phyloP scores from a whole-genome alignment of 1,140 invertebrate species.

The Drosophila kikkawai region DNA sequence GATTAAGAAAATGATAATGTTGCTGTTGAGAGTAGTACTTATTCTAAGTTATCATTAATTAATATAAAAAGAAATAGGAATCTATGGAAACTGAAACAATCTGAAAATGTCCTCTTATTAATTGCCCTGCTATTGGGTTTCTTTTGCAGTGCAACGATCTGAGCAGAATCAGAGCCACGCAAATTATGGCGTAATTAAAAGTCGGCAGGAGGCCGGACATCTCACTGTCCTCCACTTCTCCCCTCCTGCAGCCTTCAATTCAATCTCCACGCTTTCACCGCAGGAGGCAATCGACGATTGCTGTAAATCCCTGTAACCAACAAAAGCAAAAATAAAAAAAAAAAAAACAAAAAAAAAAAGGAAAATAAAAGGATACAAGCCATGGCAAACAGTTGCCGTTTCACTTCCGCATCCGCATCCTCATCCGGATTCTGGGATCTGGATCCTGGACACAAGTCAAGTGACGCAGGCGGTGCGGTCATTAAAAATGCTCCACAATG shows the following conservation, averaged over 20 bases:
- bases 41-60: no score
- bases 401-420: constrained; percentile 29
- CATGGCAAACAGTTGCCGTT: constrained; percentile 64
- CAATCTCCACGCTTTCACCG: constrained; percentile 33
- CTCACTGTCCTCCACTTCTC: constrained; percentile 1
- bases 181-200: constrained; percentile 81
- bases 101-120: not conserved
- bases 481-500: constrained; percentile 52
- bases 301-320: constrained; percentile 75
- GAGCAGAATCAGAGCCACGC: constrained; percentile 19
- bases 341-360: constrained; percentile 16
- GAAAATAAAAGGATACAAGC: constrained; percentile 25
- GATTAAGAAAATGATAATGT: not conserved
- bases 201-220: constrained; percentile 31
- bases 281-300: constrained; percentile 48
- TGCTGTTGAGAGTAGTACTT: not conserved
- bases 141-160: constrained; percentile 14
- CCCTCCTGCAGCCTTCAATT: constrained; percentile 1
- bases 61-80: no score
- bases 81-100: not conserved
- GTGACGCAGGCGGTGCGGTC: constrained; percentile 52
- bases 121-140: not conserved
- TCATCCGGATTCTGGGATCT: not conserved
- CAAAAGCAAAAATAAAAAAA: constrained; percentile 13
- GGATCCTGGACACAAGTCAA: constrained; percentile 41